phyloP scores from a whole-genome alignment of 2,113 vertebrate species.

The Trochalopteron elliotii region DNA sequence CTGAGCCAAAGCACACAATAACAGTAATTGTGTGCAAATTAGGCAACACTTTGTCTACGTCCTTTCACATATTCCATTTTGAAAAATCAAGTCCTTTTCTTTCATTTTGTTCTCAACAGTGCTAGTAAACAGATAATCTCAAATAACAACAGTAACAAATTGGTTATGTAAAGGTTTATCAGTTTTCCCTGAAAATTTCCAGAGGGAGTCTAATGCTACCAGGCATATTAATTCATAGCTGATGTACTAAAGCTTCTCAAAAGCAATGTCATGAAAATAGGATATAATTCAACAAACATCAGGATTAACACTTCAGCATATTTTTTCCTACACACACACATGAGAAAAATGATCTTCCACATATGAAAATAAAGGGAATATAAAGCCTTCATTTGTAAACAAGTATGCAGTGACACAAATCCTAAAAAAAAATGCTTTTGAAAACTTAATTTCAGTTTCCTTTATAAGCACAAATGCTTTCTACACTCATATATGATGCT shows the following conservation, averaged over 20 bases:
- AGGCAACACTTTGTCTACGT: not conserved
- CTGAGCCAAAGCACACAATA: not conserved
- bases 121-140: conserved; percentile 45
- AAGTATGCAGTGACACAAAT: not conserved
- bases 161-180: not conserved
- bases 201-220: not conserved
- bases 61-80: not conserved
- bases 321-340: not conserved
- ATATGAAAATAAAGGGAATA: not conserved
- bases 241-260: not conserved
- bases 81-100: conserved; percentile 4
- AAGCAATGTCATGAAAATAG: not conserved
- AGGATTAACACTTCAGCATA: not conserved
- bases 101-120: conserved; percentile 1
- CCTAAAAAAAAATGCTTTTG: not conserved
- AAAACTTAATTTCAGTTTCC: not conserved
- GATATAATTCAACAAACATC: not conserved
- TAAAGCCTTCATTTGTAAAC: not conserved
- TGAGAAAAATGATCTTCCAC: not conserved
- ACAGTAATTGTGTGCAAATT: conserved; percentile 32
- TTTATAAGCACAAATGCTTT: not conserved
- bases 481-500: not conserved
- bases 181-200: not conserved
- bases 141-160: conserved; percentile 20
- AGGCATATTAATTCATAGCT: not conserved